phyloP scores from a whole-genome alignment of 2,113 vertebrate genomes.

The Sturnira hondurensis region DNA sequence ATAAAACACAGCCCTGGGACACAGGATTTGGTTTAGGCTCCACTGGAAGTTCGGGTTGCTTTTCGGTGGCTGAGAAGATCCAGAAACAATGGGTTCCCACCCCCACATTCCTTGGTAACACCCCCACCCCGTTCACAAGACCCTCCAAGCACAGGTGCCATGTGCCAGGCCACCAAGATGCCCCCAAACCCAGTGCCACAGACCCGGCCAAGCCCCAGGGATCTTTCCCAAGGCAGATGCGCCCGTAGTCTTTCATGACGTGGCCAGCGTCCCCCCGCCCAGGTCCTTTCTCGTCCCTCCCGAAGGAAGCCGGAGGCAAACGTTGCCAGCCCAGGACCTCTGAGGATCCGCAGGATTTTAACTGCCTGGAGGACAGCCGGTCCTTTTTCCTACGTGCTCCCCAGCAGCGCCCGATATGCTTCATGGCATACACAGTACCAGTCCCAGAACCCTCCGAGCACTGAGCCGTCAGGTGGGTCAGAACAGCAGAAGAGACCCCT shows the following conservation, averaged over 20 bases:
- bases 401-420: accelerated
- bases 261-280: accelerated
- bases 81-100: neutral
- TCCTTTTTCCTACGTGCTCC: no score
- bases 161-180: neutral
- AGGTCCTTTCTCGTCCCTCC: no score
- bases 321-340: no score
- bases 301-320: neutral
- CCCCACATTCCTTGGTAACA: neutral
- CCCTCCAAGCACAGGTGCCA: neutral
- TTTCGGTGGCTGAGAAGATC: neutral
- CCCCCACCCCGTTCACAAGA: accelerated
- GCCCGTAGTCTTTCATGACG: neutral
- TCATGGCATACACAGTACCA: accelerated
- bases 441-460: no score
- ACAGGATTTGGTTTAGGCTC: accelerated
- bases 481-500: accelerated
- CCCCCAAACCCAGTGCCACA: neutral
- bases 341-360: accelerated
- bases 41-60: neutral
- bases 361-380: accelerated
- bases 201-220: neutral
- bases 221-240: neutral
- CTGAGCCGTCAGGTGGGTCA: accelerated
- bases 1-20: neutral